Conservation (phyloP, 2,797 vertebrate species). For the Eurystomus glaucurus region DNA sequence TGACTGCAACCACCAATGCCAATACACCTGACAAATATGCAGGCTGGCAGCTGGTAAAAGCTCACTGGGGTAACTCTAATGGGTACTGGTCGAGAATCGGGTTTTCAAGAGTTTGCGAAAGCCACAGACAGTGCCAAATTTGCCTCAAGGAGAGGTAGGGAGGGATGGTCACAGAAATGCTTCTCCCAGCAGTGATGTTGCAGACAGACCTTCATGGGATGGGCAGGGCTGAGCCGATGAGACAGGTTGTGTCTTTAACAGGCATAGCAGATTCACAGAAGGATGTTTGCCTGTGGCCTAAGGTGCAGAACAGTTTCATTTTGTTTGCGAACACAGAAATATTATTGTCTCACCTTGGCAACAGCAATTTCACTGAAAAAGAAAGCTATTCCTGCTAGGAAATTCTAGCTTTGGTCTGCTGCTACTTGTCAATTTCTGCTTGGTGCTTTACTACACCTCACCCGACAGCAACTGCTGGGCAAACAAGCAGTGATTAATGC, state of each 20-base stretch:
- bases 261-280: not conserved
- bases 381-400: conserved; percentile 32
- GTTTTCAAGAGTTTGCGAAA: not conserved
- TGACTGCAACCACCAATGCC: not conserved
- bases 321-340: conserved; percentile 55
- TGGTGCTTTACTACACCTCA: not conserved
- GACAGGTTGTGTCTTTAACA: not conserved
- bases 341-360: conserved; percentile 55
- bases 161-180: not conserved
- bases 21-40: not conserved
- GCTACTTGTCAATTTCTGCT: conserved; percentile 39
- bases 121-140: not conserved
- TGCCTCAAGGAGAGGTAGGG: not conserved
- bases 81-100: rapidly evolving
- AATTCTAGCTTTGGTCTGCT: conserved; percentile 22
- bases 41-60: not conserved
- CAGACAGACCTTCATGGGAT: rapidly evolving
- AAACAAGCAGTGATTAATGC: not conserved
- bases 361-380: conserved; percentile 35
- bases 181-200: not conserved
- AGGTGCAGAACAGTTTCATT: conserved; percentile 40
- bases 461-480: not conserved
- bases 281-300: not conserved
- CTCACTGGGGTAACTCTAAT: not conserved
- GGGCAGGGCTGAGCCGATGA: not conserved